These are phyloP conservation scores for Mus spretus DNA, from an alignment of 2,797 vertebrate species.

Conservation along the genomic window DNA sequence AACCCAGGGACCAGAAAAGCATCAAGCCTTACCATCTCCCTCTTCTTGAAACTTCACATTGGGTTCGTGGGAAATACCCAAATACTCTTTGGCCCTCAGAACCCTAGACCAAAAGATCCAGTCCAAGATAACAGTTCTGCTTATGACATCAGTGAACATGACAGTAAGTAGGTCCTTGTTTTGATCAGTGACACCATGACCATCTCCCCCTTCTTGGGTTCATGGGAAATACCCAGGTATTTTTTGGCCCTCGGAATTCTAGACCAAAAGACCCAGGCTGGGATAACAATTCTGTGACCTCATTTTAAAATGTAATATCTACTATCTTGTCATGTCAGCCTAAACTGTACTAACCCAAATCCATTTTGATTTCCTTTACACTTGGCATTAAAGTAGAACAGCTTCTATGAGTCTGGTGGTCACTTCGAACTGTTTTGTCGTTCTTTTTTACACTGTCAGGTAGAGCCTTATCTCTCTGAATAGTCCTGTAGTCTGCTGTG, in stretches of 20 bases:
- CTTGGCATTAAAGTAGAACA: background rate
- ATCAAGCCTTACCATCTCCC: background rate
- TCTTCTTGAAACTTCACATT: background rate
- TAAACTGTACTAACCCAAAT: background rate
- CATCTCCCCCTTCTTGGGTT: background rate
- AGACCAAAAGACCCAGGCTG: background rate
- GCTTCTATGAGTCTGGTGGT: background rate
- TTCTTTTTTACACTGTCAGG: background rate
- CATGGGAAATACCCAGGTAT: background rate
- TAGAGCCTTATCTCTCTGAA: background rate
- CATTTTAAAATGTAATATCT: background rate
- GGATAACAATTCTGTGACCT: background rate
- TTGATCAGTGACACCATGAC: background rate
- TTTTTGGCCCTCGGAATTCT: background rate
- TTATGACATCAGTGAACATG: background rate
- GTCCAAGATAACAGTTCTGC: background rate
- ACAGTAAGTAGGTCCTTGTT: background rate
- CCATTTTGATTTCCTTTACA: background rate
- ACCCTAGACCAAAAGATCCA: background rate
- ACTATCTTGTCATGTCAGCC: background rate
- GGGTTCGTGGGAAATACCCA: background rate
- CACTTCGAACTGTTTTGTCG: background rate
- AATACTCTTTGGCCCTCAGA: background rate
- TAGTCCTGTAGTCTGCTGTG: background rate
- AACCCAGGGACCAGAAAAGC: background rate